phyloP scores from a whole-genome alignment of 2,113 vertebrate genomes.

The Tretioscincus oriximinensis region DNA sequence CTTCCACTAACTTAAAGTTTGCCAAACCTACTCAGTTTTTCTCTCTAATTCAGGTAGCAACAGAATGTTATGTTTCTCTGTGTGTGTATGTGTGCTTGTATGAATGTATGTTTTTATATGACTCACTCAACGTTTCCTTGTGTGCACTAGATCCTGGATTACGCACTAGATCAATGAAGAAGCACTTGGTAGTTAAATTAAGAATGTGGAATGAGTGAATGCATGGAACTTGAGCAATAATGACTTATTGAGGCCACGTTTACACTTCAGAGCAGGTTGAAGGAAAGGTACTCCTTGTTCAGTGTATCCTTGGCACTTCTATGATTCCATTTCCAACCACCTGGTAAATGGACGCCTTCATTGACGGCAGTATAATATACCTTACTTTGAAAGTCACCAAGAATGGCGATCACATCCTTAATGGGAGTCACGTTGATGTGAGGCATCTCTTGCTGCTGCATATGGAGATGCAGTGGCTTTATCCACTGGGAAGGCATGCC shows the following conservation, averaged over 20 bases:
- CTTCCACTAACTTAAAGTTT: accelerated
- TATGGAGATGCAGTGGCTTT: too few relatives aligned
- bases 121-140: slow-evolving; percentile 40
- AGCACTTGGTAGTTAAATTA: slow-evolving; percentile 49
- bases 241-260: not conserved
- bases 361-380: too few relatives aligned
- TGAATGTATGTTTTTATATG: slow-evolving; percentile 28
- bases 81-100: slow-evolving; percentile 40
- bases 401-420: too few relatives aligned
- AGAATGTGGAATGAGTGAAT: not conserved
- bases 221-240: not conserved
- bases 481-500: too few relatives aligned
- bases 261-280: too few relatives aligned
- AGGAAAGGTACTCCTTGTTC: too few relatives aligned
- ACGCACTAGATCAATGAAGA: slow-evolving; percentile 11
- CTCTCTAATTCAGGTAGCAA: not conserved
- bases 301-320: too few relatives aligned
- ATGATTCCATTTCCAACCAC: too few relatives aligned
- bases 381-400: too few relatives aligned
- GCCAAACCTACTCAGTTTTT: not conserved
- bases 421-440: too few relatives aligned
- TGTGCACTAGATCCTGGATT: slow-evolving; percentile 49
- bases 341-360: too few relatives aligned
- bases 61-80: slow-evolving; percentile 5
- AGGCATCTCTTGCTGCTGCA: too few relatives aligned